phyloP scores from a whole-genome alignment of 2,888 invertebrate genomes.

The Eupithecia pulchellata region DNA sequence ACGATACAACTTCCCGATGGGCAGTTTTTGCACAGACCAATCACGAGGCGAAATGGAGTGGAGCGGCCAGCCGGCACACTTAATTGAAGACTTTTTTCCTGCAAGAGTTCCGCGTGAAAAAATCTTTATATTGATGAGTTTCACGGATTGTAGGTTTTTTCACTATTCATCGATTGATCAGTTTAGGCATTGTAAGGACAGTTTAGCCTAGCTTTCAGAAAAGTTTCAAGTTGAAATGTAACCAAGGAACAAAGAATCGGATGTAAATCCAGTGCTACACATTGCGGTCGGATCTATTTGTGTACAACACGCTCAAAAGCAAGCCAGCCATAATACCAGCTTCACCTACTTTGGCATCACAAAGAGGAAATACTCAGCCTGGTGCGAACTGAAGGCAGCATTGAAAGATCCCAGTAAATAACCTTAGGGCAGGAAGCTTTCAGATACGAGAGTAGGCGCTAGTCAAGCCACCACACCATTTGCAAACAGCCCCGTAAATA shows the following conservation, averaged over 20 bases:
- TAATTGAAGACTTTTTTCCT: slow-evolving; percentile 68
- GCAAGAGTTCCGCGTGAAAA: slow-evolving; percentile 61
- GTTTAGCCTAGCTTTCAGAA: not conserved
- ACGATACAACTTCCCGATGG: slow-evolving; percentile 66
- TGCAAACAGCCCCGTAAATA: not conserved
- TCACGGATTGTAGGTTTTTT: slow-evolving; percentile 12
- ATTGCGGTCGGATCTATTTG: not conserved
- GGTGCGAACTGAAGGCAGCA: slow-evolving; percentile 1
- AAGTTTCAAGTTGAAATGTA: not conserved
- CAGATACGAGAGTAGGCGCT: slow-evolving; percentile 6
- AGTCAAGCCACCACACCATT: not conserved
- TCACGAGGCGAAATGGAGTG: slow-evolving; percentile 74
- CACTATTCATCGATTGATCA: not conserved
- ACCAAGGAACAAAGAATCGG: not conserved
- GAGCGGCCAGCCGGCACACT: slow-evolving; percentile 44
- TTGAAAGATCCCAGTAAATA: slow-evolving; percentile 11
- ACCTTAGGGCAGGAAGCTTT: not conserved
- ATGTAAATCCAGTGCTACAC: not conserved
- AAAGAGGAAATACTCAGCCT: not conserved
- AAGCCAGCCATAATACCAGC: not conserved
- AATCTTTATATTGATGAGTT: slow-evolving; percentile 40
- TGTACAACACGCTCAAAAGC: not conserved
- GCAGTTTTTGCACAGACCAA: slow-evolving; percentile 66
- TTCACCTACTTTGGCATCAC: slow-evolving; percentile 1
- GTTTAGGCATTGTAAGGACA: not conserved